Base-by-base conservation (phyloP, 2,888 invertebrate genomes). In the Sycophila texana region DNA sequence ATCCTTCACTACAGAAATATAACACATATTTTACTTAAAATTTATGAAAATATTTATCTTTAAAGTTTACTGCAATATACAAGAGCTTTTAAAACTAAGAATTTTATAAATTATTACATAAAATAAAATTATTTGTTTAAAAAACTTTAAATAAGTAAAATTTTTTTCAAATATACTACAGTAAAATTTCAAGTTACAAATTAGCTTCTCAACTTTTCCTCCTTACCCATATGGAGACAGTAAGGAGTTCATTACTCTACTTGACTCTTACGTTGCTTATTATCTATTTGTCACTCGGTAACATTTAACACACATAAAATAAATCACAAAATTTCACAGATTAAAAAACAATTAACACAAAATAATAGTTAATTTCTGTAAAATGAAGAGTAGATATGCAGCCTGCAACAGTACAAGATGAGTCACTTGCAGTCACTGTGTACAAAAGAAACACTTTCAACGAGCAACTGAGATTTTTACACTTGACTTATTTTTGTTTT, bases 311-410 rank as follows among this genome's bases (percentile, higher is more conserved):
- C 39, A 61, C 26, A 73, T 51, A 26, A 66, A 75, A 75, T 55
- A 39, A 71, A 75, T 79, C 66, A 72, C 66, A 61, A 79, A 74
- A 75, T 10, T 75, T 67, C 47, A 72, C 55, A n/a, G 20, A 70
- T 14, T n/a, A 26, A 39, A 7, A 66, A 66, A 60, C 66, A 75
- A 71, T 67, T 58, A 72, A 61, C 67, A 14, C 16, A 71, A 72
- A 71, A 65, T 20, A 26, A 67, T 26, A 26, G 26, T 26, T 26
- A n/a, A n/a, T 10, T 10, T 26, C 22, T 51, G n/a, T n/a, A 75
- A 67, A 20, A 60, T 55, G 60, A 58, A 53, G 18, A 79, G 66
- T n/a, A 47, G n/a, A 13, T 39, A 66, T 70, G 51, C 55, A 74
- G 39, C 51, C 7, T 65, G 79, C 70, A 74, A 66, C 66, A 66